Conservation (phyloP, 2,113 vertebrate genomes). For the Microcebus murinus region DNA sequence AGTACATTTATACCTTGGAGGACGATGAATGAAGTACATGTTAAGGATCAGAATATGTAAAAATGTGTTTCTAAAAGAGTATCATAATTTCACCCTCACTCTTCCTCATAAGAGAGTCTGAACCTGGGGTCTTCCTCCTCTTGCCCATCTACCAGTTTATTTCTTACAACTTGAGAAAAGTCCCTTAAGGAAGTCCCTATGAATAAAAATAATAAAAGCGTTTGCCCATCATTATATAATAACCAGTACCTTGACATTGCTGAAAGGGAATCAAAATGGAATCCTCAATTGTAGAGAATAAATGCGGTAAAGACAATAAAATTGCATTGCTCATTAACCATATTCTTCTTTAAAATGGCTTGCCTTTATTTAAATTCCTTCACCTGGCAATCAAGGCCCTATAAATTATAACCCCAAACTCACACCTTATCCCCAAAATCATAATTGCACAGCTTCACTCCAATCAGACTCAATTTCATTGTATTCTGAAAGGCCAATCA, state of each 20-base stretch:
- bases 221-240: neutral
- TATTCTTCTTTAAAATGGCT: slow-evolving; percentile 18
- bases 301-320: neutral
- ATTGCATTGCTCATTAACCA: neutral
- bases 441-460: neutral
- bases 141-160: neutral
- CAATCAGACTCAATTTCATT: neutral
- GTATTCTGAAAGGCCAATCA: neutral
- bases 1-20: neutral
- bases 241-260: neutral
- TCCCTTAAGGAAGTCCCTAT: neutral
- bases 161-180: neutral
- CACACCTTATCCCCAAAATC: neutral
- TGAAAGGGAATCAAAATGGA: slow-evolving; percentile 19
- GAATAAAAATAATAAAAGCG: slow-evolving; percentile 63
- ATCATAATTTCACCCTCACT: neutral
- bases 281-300: neutral
- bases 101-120: neutral
- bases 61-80: slow-evolving; percentile 53
- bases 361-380: slow-evolving; percentile 30
- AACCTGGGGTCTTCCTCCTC: neutral
- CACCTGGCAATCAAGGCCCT: neutral
- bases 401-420: neutral
- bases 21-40: neutral
- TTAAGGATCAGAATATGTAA: slow-evolving; percentile 65